Evolutionary conservation across 2,888 invertebrate species (phyloP).

Genomic region (Agriopis marginaria): DNA sequence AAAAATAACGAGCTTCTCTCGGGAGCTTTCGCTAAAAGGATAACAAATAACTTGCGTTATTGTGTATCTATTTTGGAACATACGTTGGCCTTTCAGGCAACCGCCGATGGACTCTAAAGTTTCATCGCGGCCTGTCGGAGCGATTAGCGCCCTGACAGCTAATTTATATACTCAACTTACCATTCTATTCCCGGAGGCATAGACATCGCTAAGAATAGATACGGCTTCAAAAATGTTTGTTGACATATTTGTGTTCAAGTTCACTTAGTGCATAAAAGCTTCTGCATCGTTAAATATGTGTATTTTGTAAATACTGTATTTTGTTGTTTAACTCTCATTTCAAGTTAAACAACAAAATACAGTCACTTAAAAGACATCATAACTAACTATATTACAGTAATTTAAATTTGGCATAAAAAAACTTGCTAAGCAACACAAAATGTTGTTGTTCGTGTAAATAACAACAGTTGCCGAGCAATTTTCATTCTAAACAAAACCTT

Average conservation of each 20-base stretch:
- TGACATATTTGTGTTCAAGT: conserved; percentile 29
- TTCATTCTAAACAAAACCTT: background rate
- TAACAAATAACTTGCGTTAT: conserved; percentile 75
- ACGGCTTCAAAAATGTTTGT: conserved; percentile 45
- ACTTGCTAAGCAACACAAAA: background rate
- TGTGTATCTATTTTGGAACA: conserved; percentile 76
- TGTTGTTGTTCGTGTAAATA: background rate
- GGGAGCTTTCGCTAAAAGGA: conserved; percentile 72
- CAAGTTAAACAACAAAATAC: no score
- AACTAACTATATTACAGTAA: no score
- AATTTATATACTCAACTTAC: conserved; percentile 86
- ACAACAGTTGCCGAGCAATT: background rate
- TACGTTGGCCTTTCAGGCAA: conserved; percentile 76
- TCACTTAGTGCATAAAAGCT: conserved; percentile 9
- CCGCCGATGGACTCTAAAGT: conserved; percentile 83
- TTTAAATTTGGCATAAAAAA: background rate
- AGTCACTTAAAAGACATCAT: no score
- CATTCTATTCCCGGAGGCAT: conserved; percentile 77
- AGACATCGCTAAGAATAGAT: conserved; percentile 63
- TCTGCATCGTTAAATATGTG: no score
- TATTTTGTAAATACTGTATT: no score
- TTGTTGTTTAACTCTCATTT: no score
- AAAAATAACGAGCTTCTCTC: conserved; percentile 67
- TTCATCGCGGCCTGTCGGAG: conserved; percentile 84
- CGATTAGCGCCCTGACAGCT: conserved; percentile 85